These are phyloP conservation scores for Papilio polytes DNA, from an alignment of 1,140 invertebrate species.

Conservation along the genomic window DNA sequence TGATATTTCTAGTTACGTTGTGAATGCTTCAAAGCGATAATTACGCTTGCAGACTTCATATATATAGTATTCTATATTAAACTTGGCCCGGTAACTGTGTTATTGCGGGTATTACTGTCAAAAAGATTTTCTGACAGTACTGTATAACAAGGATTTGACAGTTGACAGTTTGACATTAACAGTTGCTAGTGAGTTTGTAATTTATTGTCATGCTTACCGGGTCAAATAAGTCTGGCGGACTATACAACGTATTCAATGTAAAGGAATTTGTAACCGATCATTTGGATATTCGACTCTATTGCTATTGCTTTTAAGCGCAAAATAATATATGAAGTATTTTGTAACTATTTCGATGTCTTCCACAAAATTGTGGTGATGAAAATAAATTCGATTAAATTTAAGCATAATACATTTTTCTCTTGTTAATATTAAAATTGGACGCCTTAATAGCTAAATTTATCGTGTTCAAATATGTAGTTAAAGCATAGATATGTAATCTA, in stretches of 20 bases:
- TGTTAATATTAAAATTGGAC: conserved; percentile 18
- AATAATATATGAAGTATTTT: not conserved
- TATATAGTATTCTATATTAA: no score
- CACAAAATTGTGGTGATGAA: not conserved
- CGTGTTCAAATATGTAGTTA: conserved; percentile 9
- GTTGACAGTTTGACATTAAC: not conserved
- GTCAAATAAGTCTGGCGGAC: not conserved
- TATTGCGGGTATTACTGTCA: no score
- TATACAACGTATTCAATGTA: not conserved
- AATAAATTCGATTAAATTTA: not conserved
- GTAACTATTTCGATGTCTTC: not conserved
- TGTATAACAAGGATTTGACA: not conserved
- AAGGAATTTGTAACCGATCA: not conserved
- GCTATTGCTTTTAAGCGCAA: not conserved
- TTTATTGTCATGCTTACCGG: not conserved
- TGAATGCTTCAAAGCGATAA: not conserved
- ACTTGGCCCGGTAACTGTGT: not conserved
- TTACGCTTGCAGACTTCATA: no score
- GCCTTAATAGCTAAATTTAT: conserved; percentile 21
- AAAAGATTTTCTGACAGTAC: no score
- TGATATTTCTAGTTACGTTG: conserved; percentile 34
- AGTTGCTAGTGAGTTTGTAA: not conserved
- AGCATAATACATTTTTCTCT: conserved; percentile 11
- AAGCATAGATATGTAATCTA: not conserved
- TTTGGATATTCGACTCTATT: conserved; percentile 6